A percentile compares a stretch with the other conserved stretches of the same genome.
These are phyloP conservation scores for Drosophila quadrilineata DNA, from an alignment of 1,140 invertebrate genomes.

Conservation along the genomic window DNA sequence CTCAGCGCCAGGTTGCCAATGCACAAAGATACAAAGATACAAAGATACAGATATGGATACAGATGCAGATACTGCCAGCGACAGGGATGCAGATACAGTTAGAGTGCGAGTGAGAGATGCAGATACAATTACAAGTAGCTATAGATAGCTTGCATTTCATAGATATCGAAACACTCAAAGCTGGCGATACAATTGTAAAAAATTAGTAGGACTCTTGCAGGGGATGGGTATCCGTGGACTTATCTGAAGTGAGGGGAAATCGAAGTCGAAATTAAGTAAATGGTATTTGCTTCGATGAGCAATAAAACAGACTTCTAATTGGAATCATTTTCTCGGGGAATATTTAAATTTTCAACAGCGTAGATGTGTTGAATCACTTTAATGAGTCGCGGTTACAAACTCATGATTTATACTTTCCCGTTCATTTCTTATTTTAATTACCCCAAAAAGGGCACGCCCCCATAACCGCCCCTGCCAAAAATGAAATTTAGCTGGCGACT, in stretches of 20 bases:
- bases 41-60: constrained; percentile 60
- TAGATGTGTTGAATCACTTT: too few species aligned
- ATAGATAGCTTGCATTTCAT: constrained; percentile 28
- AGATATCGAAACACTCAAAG: constrained; percentile 26
- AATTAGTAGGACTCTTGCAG: constrained; percentile 19
- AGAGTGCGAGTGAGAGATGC: constrained; percentile 54
- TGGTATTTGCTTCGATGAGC: constrained; percentile 2
- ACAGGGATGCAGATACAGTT: constrained; percentile 39
- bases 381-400: background rate
- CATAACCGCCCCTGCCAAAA: background rate
- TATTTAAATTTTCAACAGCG: background rate
- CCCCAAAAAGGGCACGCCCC: constrained; percentile 2
- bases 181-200: constrained; percentile 35
- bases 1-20: constrained; percentile 13
- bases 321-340: background rate
- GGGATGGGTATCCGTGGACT: constrained; percentile 17
- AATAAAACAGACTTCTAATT: constrained; percentile 25
- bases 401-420: too few species aligned
- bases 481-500: constrained; percentile 34
- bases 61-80: constrained; percentile 51
- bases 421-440: constrained; percentile 64
- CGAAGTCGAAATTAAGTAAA: too few species aligned
- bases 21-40: too few species aligned
- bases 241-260: constrained; percentile 29
- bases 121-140: constrained; percentile 66